These are phyloP conservation scores for Micrastur ruficollis DNA, from an alignment of 2,797 vertebrate genomes.

Conservation along the genomic window DNA sequence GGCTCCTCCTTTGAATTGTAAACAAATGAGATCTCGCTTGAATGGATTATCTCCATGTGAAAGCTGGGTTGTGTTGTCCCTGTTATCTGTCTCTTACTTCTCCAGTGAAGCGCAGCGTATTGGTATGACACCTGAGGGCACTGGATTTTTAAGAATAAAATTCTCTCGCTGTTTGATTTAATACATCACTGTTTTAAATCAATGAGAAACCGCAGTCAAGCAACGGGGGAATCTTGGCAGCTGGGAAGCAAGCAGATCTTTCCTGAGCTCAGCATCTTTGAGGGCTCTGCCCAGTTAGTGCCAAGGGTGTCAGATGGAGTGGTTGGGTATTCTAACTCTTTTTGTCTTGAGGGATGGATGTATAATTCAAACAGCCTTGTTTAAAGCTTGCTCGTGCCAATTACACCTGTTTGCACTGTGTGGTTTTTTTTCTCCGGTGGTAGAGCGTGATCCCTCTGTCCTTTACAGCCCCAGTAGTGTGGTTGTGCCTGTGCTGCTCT, in stretches of 20 bases:
- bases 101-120: neutral
- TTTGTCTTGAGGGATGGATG: neutral
- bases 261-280: accelerated
- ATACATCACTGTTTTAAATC: neutral
- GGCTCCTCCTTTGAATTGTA: neutral
- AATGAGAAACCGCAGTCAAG: neutral
- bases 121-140: neutral
- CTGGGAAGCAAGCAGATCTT: neutral
- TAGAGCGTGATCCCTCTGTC: neutral
- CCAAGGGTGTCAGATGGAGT: neutral
- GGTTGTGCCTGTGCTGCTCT: neutral
- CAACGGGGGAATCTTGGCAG: neutral
- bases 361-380: neutral
- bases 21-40: neutral
- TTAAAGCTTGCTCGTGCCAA: neutral
- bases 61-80: neutral
- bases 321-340: neutral
- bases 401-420: neutral
- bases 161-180: neutral
- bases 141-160: neutral
- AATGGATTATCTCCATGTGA: neutral
- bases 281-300: neutral
- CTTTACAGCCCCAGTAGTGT: accelerated
- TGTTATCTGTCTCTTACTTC: neutral
- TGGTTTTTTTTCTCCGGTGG: neutral